These are phyloP conservation scores for Dasypus novemcinctus DNA, from an alignment of 2,113 vertebrate genomes.

Conservation along the genomic window DNA sequence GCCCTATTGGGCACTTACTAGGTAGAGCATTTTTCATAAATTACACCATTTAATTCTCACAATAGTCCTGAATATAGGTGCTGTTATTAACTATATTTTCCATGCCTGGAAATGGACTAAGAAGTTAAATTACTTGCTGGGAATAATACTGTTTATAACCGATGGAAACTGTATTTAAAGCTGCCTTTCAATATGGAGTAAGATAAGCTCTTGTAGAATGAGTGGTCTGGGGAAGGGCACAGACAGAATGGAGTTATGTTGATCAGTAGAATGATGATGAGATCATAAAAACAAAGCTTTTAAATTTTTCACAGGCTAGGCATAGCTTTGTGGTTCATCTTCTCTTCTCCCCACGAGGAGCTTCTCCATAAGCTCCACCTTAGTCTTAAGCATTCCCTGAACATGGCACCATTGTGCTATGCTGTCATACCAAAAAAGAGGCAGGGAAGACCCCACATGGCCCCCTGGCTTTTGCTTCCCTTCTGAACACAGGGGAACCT, in stretches of 20 bases:
- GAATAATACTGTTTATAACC: background rate
- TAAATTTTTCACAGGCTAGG: background rate
- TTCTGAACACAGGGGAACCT: background rate
- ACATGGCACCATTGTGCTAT: rapidly evolving
- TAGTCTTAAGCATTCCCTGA: background rate
- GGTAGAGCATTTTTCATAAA: background rate
- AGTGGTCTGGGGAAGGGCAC: no score
- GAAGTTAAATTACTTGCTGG: background rate
- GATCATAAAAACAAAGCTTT: background rate
- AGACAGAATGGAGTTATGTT: background rate
- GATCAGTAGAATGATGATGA: background rate
- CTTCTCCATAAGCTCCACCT: background rate
- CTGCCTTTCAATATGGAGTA: background rate
- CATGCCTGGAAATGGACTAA: background rate
- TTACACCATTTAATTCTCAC: background rate
- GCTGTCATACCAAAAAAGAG: background rate
- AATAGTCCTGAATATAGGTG: background rate
- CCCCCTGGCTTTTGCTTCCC: background rate
- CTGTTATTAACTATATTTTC: background rate
- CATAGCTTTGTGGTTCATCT: background rate
- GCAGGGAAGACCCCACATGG: rapidly evolving
- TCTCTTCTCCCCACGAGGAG: background rate
- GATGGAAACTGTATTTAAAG: background rate
- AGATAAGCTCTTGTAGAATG: background rate
- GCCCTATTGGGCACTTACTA: background rate